phyloP scores from a whole-genome alignment of 2,113 vertebrate species.

The Chiloscyllium plagiosum region DNA sequence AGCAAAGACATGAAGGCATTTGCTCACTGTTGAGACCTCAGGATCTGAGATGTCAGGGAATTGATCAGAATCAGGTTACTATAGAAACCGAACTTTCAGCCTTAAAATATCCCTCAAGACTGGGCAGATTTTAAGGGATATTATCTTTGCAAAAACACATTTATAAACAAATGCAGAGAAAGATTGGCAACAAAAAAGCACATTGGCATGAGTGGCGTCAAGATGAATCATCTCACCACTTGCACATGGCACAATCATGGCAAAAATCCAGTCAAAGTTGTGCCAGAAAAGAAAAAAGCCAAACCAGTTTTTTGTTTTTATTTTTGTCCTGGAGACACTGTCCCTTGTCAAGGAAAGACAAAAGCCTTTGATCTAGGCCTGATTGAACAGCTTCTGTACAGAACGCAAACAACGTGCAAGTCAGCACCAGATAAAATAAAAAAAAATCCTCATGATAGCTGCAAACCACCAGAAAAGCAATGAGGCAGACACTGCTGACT shows the following conservation, averaged over 20 bases:
- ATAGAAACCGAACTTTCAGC: not conserved
- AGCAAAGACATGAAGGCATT: not conserved
- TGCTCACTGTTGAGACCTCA: not conserved
- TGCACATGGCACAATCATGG: not conserved
- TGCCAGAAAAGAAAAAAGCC: not conserved
- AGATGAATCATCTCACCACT: not conserved
- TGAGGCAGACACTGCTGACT: not conserved
- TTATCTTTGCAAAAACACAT: not conserved
- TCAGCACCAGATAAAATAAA: not conserved
- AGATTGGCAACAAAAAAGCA: not conserved
- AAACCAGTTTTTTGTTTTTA: not conserved
- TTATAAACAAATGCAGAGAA: not conserved
- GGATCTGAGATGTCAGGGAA: not conserved
- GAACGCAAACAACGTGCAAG: slow-evolving; percentile 14
- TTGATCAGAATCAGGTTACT: not conserved
- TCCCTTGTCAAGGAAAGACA: not conserved
- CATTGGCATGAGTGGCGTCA: not conserved
- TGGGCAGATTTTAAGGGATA: not conserved
- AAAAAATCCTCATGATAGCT: not conserved
- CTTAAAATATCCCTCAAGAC: not conserved
- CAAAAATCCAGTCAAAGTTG: not conserved
- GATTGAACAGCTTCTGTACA: not conserved
- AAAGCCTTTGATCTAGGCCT: not conserved
- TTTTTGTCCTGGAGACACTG: not conserved
- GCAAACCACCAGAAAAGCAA: not conserved